Evolutionary conservation across 2,888 invertebrate species (phyloP), one percentile per base, ranked within the genome.

Genomic region (Chalcosyrphus nemorum): DNA sequence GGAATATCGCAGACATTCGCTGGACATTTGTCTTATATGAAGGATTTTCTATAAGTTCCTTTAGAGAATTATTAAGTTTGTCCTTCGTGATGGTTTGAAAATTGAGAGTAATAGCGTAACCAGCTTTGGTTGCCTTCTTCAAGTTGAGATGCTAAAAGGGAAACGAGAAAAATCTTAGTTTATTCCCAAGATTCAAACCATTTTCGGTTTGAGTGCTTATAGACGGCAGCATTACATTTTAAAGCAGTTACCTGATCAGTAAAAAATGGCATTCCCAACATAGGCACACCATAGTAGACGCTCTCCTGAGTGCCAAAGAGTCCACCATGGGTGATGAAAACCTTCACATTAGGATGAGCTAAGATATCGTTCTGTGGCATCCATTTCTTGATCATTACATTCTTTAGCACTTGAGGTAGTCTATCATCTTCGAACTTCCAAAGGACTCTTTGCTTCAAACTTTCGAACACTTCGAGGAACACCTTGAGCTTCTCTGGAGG

Each of bases 281-380:
- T 90, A 5, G 92, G 92, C 1, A 92, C 90, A 1, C 89, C 91
- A 82, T 91, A 88, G 68, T 91, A 88, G 0, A 92, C 89, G 9
- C 91, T 91, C 78, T 92, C 92, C 86, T 92, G 92, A 0, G 90
- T 91, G 72, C 92, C 92, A 41, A 92, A 89, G 0, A 91, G 86
- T 0, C 91, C 92, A 6, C 92, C 92, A 71, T 92, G 92, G 0
- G 92, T 91, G 17, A 92, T 92, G 77, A 92, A 92, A 0, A 91
- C 88, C 77, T 91, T 91, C 0, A 92, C 87, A 81, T 92, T 91
- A 0, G 88, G 90, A 88, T 92, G 92, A 2, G 91, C 92, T 88
- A 92, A 77, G 13, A 93, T 91, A 86, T 93, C 93, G 47, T 90
- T 89, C 87, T 93, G 93, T 0, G 93, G 93, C 72, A 93, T 86